Conservation (phyloP, 1,140 invertebrate genomes). For the Holotrichia oblita region DNA sequence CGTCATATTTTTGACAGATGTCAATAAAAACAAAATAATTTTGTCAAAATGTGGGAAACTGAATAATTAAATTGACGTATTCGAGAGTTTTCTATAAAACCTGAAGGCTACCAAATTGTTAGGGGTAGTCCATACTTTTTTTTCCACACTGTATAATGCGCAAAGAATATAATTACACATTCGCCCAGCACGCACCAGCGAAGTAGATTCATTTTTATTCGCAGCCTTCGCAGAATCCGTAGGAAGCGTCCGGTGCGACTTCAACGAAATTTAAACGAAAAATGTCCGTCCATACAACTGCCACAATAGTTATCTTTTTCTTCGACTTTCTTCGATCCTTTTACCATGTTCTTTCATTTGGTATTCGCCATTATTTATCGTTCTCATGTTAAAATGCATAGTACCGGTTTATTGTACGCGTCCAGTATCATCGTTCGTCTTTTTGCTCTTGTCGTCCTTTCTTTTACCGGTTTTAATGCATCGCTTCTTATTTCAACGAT, state of each 20-base stretch:
- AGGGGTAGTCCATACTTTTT: too few species aligned
- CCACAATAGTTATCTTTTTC: not conserved
- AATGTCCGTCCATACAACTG: not conserved
- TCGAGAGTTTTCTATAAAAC: too few species aligned
- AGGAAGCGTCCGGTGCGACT: conserved; percentile 1
- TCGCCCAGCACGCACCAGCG: not conserved
- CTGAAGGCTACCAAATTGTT: too few species aligned
- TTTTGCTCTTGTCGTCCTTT: not conserved
- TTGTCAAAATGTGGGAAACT: too few species aligned
- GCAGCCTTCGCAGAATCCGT: conserved; percentile 5
- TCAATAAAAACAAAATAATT: too few species aligned
- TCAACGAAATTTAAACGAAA: conserved; percentile 17
- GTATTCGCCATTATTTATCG: conserved; percentile 20
- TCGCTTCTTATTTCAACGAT: conserved; percentile 19
- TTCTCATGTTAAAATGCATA: conserved; percentile 14
- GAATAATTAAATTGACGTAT: too few species aligned
- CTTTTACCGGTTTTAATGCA: conserved; percentile 26
- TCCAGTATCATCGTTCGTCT: not conserved
- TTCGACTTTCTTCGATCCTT: not conserved
- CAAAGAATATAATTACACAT: too few species aligned
- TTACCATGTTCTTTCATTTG: not conserved
- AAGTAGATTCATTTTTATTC: not conserved
- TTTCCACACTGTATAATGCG: too few species aligned
- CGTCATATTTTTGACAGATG: too few species aligned
- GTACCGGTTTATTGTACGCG: conserved; percentile 28